Conservation (phyloP, 2,888 invertebrate genomes). For the Dasysyrphus tricinctus region DNA sequence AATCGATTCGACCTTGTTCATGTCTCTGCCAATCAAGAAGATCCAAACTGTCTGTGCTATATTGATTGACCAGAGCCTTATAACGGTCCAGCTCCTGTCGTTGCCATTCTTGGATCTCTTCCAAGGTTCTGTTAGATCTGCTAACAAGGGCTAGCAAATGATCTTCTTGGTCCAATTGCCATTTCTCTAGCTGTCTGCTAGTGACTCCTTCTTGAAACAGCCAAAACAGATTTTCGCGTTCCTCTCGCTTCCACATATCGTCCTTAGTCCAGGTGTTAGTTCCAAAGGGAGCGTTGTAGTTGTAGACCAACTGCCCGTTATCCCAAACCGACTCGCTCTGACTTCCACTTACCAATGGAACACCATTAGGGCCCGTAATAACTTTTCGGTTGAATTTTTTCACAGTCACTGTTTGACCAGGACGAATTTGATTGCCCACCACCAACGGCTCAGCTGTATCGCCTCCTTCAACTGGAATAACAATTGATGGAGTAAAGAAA, state of each 20-base stretch:
- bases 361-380: conserved; percentile 79
- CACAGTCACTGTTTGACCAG: conserved; percentile 79
- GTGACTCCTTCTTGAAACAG: conserved; percentile 77
- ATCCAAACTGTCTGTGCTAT: conserved; percentile 78
- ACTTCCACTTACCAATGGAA: conserved; percentile 79
- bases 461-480: conserved; percentile 76
- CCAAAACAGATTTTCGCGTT: conserved; percentile 82
- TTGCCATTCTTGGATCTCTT: conserved; percentile 81
- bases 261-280: conserved; percentile 78
- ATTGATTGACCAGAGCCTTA: conserved; percentile 78
- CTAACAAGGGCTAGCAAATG: conserved; percentile 79
- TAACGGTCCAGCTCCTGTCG: conserved; percentile 80
- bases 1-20: conserved; percentile 81
- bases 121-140: conserved; percentile 79
- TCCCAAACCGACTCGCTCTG: conserved; percentile 80
- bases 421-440: conserved; percentile 67
- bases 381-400: conserved; percentile 79
- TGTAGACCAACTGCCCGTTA: conserved; percentile 80
- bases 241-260: conserved; percentile 82
- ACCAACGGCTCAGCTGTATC: conserved; percentile 65
- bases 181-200: conserved; percentile 78
- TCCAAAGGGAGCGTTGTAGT: conserved; percentile 80
- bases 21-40: conserved; percentile 79
- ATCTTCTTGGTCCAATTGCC: conserved; percentile 82
- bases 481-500: conserved; percentile 74